phyloP scores from a whole-genome alignment of 2,888 invertebrate genomes.

The Hypolimnas misippus region DNA sequence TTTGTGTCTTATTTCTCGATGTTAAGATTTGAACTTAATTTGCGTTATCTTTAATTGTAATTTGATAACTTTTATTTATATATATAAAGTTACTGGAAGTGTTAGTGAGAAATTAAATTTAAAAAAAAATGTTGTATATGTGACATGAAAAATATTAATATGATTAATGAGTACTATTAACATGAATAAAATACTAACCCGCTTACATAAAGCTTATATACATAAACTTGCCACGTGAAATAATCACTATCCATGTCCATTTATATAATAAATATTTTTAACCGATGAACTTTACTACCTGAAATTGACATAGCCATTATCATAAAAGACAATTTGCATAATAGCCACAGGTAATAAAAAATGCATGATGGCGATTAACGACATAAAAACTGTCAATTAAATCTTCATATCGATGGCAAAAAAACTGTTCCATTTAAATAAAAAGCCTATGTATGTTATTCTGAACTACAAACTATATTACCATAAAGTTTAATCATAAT shows the following conservation, averaged over 20 bases:
- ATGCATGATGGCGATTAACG: neutral
- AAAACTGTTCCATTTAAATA: too few relatives aligned
- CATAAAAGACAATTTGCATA: neutral
- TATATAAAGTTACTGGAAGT: conserved; percentile 17
- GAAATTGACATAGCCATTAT: neutral
- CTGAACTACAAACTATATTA: too few relatives aligned
- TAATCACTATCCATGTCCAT: too few relatives aligned
- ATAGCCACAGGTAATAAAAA: neutral
- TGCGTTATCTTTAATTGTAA: conserved; percentile 1
- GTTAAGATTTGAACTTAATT: conserved; percentile 7
- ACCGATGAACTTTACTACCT: too few relatives aligned
- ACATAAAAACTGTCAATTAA: neutral
- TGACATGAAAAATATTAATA: too few relatives aligned
- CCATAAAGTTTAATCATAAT: too few relatives aligned
- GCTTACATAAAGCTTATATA: too few relatives aligned
- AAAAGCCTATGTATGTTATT: too few relatives aligned
- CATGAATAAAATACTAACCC: too few relatives aligned
- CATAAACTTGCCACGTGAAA: neutral
- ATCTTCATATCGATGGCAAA: neutral
- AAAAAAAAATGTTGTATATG: too few relatives aligned
- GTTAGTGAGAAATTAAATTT: neutral
- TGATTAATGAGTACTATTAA: too few relatives aligned
- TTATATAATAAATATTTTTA: too few relatives aligned
- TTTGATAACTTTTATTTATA: conserved; percentile 12
- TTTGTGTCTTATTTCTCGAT: conserved; percentile 44